Evolutionary conservation across 2,797 vertebrate species (phyloP).

Genomic region (Hapalemur alaotrensis): DNA sequence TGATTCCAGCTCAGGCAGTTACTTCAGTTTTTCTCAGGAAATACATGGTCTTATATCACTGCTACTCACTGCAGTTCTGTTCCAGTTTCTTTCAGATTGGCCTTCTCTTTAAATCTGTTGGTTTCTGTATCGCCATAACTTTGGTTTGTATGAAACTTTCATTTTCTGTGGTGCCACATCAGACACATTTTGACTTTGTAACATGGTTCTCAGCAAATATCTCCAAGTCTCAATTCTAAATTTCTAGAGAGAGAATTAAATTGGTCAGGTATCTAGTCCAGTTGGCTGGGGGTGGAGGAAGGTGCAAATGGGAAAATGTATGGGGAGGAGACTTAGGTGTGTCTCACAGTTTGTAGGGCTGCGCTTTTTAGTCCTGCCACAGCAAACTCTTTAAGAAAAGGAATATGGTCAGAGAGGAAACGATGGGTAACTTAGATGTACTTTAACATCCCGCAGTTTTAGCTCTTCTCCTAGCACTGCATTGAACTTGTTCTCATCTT

Average conservation of each 20-base stretch:
- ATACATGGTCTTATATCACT: neutral
- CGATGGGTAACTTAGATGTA: neutral
- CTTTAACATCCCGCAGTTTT: neutral
- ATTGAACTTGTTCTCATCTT: neutral
- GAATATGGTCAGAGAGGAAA: neutral
- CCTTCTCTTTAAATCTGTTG: constrained; percentile 19
- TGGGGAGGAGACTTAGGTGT: neutral
- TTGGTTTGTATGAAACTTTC: neutral
- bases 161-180: neutral
- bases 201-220: neutral
- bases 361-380: neutral
- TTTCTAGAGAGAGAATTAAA: neutral
- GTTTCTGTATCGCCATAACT: neutral
- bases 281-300: neutral
- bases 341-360: neutral
- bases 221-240: neutral
- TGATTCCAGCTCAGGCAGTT: neutral
- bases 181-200: neutral
- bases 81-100: neutral
- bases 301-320: neutral
- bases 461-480: neutral
- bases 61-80: neutral
- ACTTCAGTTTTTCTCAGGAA: neutral
- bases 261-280: neutral
- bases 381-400: neutral